Base-by-base conservation (phyloP, 1,140 invertebrate species). In the Macrocentrus cingulum region DNA sequence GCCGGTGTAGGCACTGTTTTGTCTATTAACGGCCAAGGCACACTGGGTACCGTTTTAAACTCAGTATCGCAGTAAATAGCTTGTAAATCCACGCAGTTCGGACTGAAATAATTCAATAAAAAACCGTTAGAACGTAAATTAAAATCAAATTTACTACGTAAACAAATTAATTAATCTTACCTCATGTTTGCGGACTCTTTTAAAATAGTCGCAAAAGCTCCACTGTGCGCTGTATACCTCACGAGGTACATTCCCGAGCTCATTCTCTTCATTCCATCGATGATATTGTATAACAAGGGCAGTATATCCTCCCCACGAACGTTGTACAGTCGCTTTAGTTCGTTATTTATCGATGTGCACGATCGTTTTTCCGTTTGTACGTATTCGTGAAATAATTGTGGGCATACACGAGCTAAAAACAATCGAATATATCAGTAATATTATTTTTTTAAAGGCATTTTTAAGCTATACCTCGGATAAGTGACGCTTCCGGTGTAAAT, bases 161-260 rank as follows among this genome's bases (percentile, higher is more conserved):
- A 13, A 18, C 2, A 39, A 25, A 18, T 42, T 25, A 13, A 50
- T 9, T 18, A n/a, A 19, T 0, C 11, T 53, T 66, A 72, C 69
- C 61, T 54, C 8, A 25, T 16, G 25, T 20, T 45, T 1, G 63
- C 61, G 16, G 32, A 16, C 61, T 69, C 61, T 62, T 71, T 70
- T 51, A 72, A 72, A 53, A 82, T 32, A 16, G 54, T 50, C 11
- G 71, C 70, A 63, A 81, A 82, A 15, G 76, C 62, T 29, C 73
- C 77, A 61, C 75, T 68, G 58, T 72, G 72, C 8, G 68, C 29
- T 2, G 75, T 64, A 57, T 82, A 78, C 20, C 66, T 71, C 13
- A 83, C 58, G 22, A 83, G 36, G 65, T 82, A 83, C 32, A 62
- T 61, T 15, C 80, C 81, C 13, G 72, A 64, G 22, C 64, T 45